These are phyloP conservation scores for Actinia equina DNA, from an alignment of 64 coral and sea anemone species.

Conservation along the genomic window DNA sequence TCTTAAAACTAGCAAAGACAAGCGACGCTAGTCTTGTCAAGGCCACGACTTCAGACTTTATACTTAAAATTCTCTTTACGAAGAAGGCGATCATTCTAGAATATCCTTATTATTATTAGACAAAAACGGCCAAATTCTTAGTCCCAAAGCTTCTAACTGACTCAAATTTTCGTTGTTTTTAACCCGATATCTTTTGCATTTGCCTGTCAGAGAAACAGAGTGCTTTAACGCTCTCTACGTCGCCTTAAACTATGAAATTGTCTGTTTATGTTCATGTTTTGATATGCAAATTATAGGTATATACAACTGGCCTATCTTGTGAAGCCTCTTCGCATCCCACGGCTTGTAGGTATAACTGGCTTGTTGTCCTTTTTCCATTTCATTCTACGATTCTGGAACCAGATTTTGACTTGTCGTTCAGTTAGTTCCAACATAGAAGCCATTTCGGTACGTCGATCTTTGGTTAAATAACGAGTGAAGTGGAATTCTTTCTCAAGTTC, in stretches of 20 bases:
- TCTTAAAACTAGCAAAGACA: neutral
- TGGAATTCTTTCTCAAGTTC: constrained; percentile 99
- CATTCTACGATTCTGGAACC: constrained; percentile 99
- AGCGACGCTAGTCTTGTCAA: neutral
- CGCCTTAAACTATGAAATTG: neutral
- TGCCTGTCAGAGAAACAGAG: neutral
- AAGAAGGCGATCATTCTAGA: neutral
- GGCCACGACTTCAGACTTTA: neutral
- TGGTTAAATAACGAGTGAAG: constrained; percentile 92
- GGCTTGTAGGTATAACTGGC: constrained; percentile 54
- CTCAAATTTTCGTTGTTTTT: too few species aligned
- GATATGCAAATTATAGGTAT: neutral
- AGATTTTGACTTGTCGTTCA: constrained; percentile 99
- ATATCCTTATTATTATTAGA: neutral
- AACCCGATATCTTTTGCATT: neutral
- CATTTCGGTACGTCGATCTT: constrained; percentile 83
- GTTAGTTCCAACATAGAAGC: constrained; percentile 86
- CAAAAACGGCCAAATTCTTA: neutral
- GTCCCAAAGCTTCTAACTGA: too few species aligned
- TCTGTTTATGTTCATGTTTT: neutral
- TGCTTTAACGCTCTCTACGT: neutral
- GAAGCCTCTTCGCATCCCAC: constrained; percentile 54
- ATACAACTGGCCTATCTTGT: constrained; percentile 36
- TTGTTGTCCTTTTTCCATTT: constrained; percentile 93
- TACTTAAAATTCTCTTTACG: neutral